phyloP scores from a whole-genome alignment of 2,797 vertebrate genomes.

The Schizopygopsis pylzovi region DNA sequence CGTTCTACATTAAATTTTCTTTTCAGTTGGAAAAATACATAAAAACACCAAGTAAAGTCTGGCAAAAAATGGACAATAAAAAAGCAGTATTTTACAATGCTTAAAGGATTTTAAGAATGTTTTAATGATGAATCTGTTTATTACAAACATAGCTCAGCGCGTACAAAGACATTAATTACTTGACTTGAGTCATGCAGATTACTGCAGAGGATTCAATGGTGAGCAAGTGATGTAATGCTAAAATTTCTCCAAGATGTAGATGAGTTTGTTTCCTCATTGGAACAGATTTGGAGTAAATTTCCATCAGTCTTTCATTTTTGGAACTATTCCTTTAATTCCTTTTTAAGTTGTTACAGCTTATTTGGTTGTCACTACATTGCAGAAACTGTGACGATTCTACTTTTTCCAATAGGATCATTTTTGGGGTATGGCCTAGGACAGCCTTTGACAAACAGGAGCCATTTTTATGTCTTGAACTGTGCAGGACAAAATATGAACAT shows the following conservation, averaged over 20 bases:
- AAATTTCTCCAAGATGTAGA: not conserved
- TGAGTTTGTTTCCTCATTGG: not conserved
- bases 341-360: not conserved
- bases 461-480: conserved; percentile 5
- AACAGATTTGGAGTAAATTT: not conserved
- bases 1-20: not conserved
- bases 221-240: not conserved
- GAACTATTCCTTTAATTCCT: not conserved
- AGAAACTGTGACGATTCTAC: not conserved
- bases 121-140: not conserved
- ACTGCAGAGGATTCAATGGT: not conserved
- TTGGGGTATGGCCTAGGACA: not conserved
- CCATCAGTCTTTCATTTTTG: not conserved
- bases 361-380: not conserved
- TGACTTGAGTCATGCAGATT: not conserved
- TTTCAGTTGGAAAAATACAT: not conserved
- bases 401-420: not conserved
- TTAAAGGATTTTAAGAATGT: not conserved
- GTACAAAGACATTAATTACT: not conserved
- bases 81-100: not conserved
- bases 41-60: not conserved
- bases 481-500: not conserved
- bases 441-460: not conserved
- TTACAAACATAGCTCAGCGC: not conserved
- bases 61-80: not conserved